These are phyloP conservation scores for Chelidonichthys spinosus DNA, from an alignment of 2,797 vertebrate species.

Conservation along the genomic window DNA sequence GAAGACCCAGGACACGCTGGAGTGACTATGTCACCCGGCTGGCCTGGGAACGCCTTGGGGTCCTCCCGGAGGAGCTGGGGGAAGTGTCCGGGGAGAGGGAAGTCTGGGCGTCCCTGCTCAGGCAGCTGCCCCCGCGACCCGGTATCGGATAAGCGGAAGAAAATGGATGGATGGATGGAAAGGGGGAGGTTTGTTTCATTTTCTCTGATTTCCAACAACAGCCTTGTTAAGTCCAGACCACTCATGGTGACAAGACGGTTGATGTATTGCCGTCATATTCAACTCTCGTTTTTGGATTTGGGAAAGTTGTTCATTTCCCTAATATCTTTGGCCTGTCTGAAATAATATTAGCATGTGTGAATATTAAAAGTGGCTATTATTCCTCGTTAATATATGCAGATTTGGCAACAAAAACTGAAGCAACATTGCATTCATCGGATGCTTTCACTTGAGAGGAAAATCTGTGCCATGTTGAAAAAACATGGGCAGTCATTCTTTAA, in stretches of 20 bases:
- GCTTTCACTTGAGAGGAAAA: background rate
- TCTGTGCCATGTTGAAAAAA: background rate
- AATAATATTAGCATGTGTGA: background rate
- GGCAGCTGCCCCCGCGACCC: too few relatives aligned
- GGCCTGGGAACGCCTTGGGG: too few relatives aligned
- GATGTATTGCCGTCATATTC: background rate
- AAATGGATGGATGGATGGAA: too few relatives aligned
- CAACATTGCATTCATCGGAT: background rate
- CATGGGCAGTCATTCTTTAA: background rate
- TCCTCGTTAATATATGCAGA: background rate
- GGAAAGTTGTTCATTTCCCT: background rate
- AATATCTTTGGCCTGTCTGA: too few relatives aligned
- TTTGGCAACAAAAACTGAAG: background rate
- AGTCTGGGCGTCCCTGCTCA: too few relatives aligned
- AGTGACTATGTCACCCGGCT: too few relatives aligned
- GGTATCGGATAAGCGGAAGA: too few relatives aligned
- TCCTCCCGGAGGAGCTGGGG: too few relatives aligned
- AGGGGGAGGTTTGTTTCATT: background rate
- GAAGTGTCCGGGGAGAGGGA: too few relatives aligned
- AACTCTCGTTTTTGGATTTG: background rate
- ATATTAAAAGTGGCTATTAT: background rate
- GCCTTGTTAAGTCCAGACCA: background rate
- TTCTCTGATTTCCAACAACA: background rate
- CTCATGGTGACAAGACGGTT: background rate
- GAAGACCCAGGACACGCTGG: too few relatives aligned